A percentile compares a stretch with the other conserved stretches of the same genome.
Conservation (phyloP, 2,113 vertebrate genomes). For the Heptranchias perlo region DNA sequence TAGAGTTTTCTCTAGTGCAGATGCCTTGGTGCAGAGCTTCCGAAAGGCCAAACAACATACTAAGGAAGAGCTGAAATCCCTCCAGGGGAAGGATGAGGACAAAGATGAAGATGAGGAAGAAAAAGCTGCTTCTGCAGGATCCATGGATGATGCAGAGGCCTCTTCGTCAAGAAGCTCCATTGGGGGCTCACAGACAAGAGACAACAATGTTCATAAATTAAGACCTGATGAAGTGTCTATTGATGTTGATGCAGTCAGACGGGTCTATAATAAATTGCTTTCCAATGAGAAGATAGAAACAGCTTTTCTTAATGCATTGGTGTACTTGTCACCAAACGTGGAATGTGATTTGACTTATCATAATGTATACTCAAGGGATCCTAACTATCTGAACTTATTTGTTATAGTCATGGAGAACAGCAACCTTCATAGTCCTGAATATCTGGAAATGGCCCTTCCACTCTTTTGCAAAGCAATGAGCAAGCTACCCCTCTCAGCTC, state of each 20-base stretch:
- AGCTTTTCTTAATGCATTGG: constrained; percentile 88
- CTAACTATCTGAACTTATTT: constrained; percentile 94
- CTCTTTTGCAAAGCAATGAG: constrained; percentile 98
- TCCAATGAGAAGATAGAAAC: constrained; percentile 83
- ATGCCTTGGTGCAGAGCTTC: constrained; percentile 86
- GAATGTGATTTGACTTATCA: constrained; percentile 96
- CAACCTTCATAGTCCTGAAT: constrained; percentile 96
- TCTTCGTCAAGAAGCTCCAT: constrained; percentile 65
- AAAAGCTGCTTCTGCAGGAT: constrained; percentile 73
- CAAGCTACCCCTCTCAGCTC: constrained; percentile 81
- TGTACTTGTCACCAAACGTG: constrained; percentile 90
- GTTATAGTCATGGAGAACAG: constrained; percentile 93
- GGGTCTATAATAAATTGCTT: constrained; percentile 81
- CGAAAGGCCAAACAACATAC: constrained; percentile 71
- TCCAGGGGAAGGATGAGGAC: constrained; percentile 93
- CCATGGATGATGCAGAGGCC: constrained; percentile 79
- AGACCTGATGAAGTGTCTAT: constrained; percentile 76
- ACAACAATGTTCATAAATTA: constrained; percentile 60
- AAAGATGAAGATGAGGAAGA: constrained; percentile 98
- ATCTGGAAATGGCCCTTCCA: constrained; percentile 87
- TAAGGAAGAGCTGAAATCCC: constrained; percentile 82
- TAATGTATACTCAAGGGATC: constrained; percentile 83
- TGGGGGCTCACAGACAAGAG: constrained; percentile 59
- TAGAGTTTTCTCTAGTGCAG: constrained; percentile 84
- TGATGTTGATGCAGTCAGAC: constrained; percentile 80